Percentiles rank a stretch among this genome's conserved stretches.
These are phyloP conservation scores for Lepus oiostolus DNA, from an alignment of 2,797 vertebrate species.

Conservation along the genomic window DNA sequence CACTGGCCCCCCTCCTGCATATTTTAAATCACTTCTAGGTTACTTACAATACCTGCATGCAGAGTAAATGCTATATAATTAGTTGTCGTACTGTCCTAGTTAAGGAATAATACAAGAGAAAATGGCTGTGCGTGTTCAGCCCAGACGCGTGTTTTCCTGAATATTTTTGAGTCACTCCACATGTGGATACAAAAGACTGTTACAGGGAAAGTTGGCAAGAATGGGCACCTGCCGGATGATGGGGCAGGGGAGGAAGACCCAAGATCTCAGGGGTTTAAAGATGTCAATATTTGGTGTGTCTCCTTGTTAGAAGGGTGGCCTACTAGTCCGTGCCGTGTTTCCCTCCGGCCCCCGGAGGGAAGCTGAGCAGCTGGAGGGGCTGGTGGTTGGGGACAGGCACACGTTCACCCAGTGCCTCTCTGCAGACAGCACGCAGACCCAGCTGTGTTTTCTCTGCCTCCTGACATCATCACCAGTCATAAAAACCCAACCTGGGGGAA, in stretches of 20 bases:
- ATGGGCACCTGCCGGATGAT: neutral
- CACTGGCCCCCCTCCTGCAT: too few relatives aligned
- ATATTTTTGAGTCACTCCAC: neutral
- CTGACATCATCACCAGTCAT: slow-evolving; percentile 80
- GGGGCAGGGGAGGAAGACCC: neutral
- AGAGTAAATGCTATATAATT: neutral
- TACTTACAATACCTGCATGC: too few relatives aligned
- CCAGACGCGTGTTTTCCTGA: neutral
- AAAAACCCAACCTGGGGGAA: slow-evolving; percentile 60
- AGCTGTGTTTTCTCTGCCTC: slow-evolving; percentile 84
- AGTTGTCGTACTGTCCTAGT: neutral
- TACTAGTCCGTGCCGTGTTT: slow-evolving; percentile 45
- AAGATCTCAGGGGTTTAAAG: slow-evolving; percentile 13
- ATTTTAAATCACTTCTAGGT: neutral
- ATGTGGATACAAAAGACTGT: neutral
- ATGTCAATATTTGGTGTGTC: neutral
- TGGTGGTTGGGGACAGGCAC: slow-evolving; percentile 64
- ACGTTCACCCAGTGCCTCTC: slow-evolving; percentile 51
- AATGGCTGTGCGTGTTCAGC: neutral
- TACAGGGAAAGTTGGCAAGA: neutral
- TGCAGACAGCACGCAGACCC: slow-evolving; percentile 50
- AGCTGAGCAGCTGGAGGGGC: slow-evolving; percentile 66
- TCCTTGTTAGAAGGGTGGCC: slow-evolving; percentile 54
- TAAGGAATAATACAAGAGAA: neutral
- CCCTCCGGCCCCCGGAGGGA: slow-evolving; percentile 15